Conservation (phyloP, 2,797 vertebrate genomes). For the Protonibea diacanthus region DNA sequence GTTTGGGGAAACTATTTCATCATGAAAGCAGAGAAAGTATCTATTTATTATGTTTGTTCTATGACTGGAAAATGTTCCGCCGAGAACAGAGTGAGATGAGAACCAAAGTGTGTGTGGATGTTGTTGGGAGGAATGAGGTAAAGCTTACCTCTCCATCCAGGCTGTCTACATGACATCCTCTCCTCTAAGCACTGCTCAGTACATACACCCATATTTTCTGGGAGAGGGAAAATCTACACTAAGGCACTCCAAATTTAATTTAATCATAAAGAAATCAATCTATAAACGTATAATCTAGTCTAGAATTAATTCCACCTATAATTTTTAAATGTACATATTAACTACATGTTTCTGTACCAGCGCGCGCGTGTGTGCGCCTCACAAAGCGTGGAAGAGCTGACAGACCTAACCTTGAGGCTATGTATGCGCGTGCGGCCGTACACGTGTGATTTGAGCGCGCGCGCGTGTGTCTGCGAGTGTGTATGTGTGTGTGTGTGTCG, state of each 20-base stretch:
- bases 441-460: constrained; percentile 31
- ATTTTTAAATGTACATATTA: background rate
- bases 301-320: background rate
- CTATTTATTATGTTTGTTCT: background rate
- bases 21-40: background rate
- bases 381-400: constrained; percentile 25
- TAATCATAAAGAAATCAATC: background rate
- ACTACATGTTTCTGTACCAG: constrained; percentile 12
- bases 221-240: background rate
- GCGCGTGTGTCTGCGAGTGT: background rate
- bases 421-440: constrained; percentile 5
- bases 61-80: background rate
- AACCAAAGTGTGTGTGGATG: background rate
- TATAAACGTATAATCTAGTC: background rate
- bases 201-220: background rate
- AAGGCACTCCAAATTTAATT: too few relatives aligned
- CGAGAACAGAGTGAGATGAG: background rate
- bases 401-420: constrained; percentile 60
- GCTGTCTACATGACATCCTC: background rate
- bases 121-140: constrained; percentile 11
- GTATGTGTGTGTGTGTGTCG: constrained; percentile 37
- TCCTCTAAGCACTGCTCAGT: background rate
- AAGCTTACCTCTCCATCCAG: constrained; percentile 4
- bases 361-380: constrained; percentile 18
- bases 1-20: background rate